Conservation (phyloP, 2,797 vertebrate genomes). For the Rhinella marina region DNA sequence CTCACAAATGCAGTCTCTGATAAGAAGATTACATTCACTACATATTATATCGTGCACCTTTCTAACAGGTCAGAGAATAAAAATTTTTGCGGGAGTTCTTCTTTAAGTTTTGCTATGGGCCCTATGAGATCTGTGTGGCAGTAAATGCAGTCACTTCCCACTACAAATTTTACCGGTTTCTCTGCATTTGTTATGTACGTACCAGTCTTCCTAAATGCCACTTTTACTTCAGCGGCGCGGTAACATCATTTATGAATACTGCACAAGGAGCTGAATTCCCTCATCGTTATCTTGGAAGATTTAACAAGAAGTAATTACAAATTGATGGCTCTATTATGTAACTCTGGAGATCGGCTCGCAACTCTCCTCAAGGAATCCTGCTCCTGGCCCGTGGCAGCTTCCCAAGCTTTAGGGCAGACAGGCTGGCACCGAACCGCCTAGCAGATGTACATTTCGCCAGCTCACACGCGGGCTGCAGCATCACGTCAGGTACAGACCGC, state of each 20-base stretch:
- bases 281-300: not conserved
- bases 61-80: no score
- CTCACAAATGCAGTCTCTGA: no score
- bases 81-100: no score
- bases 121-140: no score
- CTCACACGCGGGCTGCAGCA: constrained; percentile 30
- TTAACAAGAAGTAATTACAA: constrained; percentile 51
- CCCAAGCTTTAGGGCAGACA: constrained; percentile 36
- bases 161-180: no score
- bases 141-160: no score
- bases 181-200: not conserved
- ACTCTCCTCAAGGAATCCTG: constrained; percentile 48
- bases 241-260: not conserved
- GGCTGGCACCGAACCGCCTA: constrained; percentile 30
- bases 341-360: constrained; percentile 6
- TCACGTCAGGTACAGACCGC: constrained; percentile 21
- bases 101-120: no score
- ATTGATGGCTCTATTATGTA: constrained; percentile 54
- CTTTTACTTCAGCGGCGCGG: not conserved
- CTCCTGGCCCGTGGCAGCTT: constrained; percentile 37
- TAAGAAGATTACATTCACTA: no score
- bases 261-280: constrained; percentile 28
- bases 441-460: constrained; percentile 47
- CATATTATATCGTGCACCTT: no score
- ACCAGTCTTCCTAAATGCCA: not conserved